A percentile compares a stretch with the other conserved stretches of the same genome.
These are phyloP conservation scores for Chrysodeixis includens DNA, from an alignment of 2,888 invertebrate genomes.

Conservation along the genomic window DNA sequence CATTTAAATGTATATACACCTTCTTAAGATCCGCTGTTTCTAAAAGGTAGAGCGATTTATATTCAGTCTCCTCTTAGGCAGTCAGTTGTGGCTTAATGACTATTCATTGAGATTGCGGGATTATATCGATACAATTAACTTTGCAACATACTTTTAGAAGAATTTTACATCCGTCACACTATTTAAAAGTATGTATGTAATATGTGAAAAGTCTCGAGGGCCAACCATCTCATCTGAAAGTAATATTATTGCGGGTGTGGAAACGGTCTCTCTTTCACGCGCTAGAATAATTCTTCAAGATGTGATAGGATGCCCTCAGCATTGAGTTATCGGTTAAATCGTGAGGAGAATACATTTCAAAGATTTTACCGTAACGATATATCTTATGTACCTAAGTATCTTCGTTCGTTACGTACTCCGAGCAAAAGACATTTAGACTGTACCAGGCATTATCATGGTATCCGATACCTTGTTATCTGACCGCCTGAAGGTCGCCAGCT, in stretches of 20 bases:
- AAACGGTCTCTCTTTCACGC: no score
- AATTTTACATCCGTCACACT: no score
- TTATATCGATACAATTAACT: not conserved
- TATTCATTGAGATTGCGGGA: not conserved
- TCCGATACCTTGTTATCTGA: constrained; percentile 74
- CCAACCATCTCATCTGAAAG: no score
- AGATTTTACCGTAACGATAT: constrained; percentile 37
- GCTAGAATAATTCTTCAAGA: no score
- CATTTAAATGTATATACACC: not conserved
- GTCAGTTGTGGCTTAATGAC: not conserved
- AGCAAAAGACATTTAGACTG: constrained; percentile 53
- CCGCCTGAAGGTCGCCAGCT: constrained; percentile 71
- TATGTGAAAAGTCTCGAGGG: no score
- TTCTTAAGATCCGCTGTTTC: not conserved
- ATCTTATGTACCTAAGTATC: constrained; percentile 28
- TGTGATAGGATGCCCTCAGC: no score
- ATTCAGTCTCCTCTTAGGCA: constrained; percentile 4
- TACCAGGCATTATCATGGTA: constrained; percentile 70
- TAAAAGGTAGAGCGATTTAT: not conserved
- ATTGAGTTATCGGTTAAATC: no score
- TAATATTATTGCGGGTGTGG: no score
- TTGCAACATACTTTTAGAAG: no score
- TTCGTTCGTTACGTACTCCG: constrained; percentile 43
- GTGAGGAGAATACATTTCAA: no score
- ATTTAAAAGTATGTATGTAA: no score